Evolutionary conservation across 2,113 vertebrate species (phyloP), one percentile per base, ranked within the genome.

Genomic region (Xiphias gladius): DNA sequence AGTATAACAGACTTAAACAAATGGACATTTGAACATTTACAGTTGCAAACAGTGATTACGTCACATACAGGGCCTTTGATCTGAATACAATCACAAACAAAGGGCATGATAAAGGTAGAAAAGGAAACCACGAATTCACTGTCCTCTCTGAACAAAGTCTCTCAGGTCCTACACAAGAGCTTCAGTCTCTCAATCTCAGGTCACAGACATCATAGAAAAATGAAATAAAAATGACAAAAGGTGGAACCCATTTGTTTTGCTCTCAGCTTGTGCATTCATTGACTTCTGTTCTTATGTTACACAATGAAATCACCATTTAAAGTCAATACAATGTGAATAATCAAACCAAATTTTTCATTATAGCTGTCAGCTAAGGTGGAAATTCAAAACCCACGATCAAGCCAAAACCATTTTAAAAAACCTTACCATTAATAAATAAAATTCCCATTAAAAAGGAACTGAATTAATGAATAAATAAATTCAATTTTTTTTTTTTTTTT

Each of bases 401-500:
- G 85, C 68, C 78, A 81, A 87, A 84, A 76, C 59, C 71, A 62
- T 79, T 77, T 78, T 78, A 90, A 93, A 83, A 90, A 92, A 61
- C 59, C 62, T 86, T 55, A 76, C 74, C 43, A 39, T 59, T n/a
- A 86, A 92, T 92, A 93, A 94, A 92, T 93, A 92, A 90, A 90
- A 83, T 72, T 76, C 74, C 76, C 62, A 52, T 88, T 91, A 87
- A 94, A 91, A 91, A 93, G 66, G 80, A 91, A 90, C 74, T 83
- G 43, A 93, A 87, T 83, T 41, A 41, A 72, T 81, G 57, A 89
- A 94, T 94, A 91, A 93, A 93, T 94, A 92, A 93, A 87, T 88
- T 86, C 65, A 50, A 75, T 35, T 35, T 3, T 70, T 65, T 55
- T 72, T 48, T 73, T 62, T 57, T 71, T 66, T 46, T 46, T 68